Base-by-base conservation (phyloP, 2,797 vertebrate species). In the Anabacerthia variegaticeps region DNA sequence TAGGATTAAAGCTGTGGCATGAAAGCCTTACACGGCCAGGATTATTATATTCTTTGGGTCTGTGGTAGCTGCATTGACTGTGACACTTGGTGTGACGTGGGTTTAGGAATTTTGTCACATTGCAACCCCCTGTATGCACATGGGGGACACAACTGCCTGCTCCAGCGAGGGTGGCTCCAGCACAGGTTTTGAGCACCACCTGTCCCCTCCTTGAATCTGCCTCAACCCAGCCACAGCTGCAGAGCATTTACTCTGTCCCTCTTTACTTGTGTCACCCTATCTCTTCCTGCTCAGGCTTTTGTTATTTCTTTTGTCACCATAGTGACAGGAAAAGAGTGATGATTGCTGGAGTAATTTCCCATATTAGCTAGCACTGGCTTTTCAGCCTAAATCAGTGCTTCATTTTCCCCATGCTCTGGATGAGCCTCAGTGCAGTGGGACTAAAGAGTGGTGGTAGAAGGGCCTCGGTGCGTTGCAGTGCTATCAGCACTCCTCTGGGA, bases 251-350 rank as follows among this genome's bases (percentile, higher is more conserved):
- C 63, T 76, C 71, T 62, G 55, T 34, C 72, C 85, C 52, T 82
- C 71, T 78, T 76, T 26, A 34, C 74, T 76, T 76, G 59, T 92
- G 74, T 54, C 71, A 74, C 77, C 34, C n/a, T 15, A 12, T 52
- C 80, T 75, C 55, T 48, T 69, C 79, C 80, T 91, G 65, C 61
- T 89, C 78, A 58, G 68, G 61, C 56, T 94, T 95, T 92, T 91
- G 71, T 94, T 34, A 94, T 92, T 84, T 44, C 71, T 96, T 95
- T 91, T 93, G 84, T 97, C 96, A 82, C 92, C 95, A 93, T 94
- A 93, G 93, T 89, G 92, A 96, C 90, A 93, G 73, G 18, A 73
- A 73, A 93, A 88, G 81, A 93, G 81, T 63, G 94, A 80, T 96
- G 95, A 95, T 95, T 95, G 77, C 90, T 76, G 71, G 92, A 93